Evolutionary conservation across 2,888 invertebrate species (phyloP), one percentile per base, ranked within the genome.

Genomic region (Leptinotarsa tumamoca): DNA sequence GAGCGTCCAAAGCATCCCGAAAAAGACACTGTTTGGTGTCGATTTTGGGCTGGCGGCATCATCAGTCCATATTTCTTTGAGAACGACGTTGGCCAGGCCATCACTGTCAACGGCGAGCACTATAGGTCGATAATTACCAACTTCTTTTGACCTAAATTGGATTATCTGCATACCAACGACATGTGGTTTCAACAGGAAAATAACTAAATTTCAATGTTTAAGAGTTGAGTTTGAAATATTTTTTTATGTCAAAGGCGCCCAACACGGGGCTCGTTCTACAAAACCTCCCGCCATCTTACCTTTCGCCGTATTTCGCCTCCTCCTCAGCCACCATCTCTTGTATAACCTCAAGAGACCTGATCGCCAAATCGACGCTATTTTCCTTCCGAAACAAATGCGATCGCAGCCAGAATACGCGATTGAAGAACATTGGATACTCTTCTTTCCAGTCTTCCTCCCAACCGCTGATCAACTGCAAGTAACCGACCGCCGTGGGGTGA

Each of bases 381-480:
- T 90, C 90, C 77, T 89, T 90, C 72, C 90, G 85, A 74, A 90
- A 90, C 74, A 90, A 85, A 79, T 90, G 89, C n/a, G 90, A 89
- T 81, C 91, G 89, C 17, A 92, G 82, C 91, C 92, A 92, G 67
- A 90, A 87, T 49, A 91, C 88, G 73, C 92, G 86, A 18, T 89
- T 85, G 66, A 90, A 88, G 82, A 90, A 90, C 15, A 85, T 85
- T 4, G 84, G 79, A 83, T 89, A 89, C 72, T 90, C 89, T n/a
- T 88, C 87, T 52, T 85, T 86, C 85, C 90, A 89, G 52, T 90
- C 83, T 56, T 89, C 87, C 54, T 88, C 85, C 84, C 89, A 87
- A 14, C 88, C 87, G 74, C 89, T 89, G 2, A 89, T 85, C 51
- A 90, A 86, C 83, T 90, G 89, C 67, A 91, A 85, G 74, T 89